Evolutionary conservation across 2,888 invertebrate species (phyloP).

Genomic region (Nomada fucata): DNA sequence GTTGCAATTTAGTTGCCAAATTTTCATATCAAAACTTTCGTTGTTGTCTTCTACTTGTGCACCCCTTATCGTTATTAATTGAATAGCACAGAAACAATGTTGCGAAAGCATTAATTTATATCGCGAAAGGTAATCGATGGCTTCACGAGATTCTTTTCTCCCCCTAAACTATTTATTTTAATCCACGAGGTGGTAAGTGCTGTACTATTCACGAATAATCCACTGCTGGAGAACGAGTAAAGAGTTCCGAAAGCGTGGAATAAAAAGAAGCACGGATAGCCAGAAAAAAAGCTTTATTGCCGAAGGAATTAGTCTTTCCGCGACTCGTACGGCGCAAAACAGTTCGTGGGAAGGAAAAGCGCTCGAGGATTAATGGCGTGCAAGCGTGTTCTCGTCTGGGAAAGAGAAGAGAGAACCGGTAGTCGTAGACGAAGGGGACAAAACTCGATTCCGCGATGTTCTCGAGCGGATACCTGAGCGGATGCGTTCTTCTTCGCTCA

Average conservation of each 20-base stretch:
- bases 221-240: background rate
- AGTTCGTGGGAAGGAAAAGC: slow-evolving; percentile 36
- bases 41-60: too few relatives aligned
- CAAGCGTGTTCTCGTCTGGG: slow-evolving; percentile 9
- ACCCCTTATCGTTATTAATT: background rate
- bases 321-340: slow-evolving; percentile 1
- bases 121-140: too few relatives aligned
- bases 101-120: too few relatives aligned
- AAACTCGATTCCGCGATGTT: slow-evolving; percentile 39
- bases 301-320: background rate
- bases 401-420: slow-evolving; percentile 29
- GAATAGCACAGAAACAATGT: background rate
- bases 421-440: slow-evolving; percentile 43
- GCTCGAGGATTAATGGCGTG: slow-evolving; percentile 35
- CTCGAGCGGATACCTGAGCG: slow-evolving; percentile 49
- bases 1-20: background rate
- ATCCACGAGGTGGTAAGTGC: too few relatives aligned
- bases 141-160: too few relatives aligned
- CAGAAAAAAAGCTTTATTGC: background rate
- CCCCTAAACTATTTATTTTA: too few relatives aligned
- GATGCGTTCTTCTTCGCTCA: slow-evolving; percentile 56
- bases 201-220: background rate
- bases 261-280: background rate
- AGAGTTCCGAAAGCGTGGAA: background rate
- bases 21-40: slow-evolving; percentile 2